phyloP scores from a whole-genome alignment of 1,140 invertebrate genomes.

The Lepidurus arcticus region DNA sequence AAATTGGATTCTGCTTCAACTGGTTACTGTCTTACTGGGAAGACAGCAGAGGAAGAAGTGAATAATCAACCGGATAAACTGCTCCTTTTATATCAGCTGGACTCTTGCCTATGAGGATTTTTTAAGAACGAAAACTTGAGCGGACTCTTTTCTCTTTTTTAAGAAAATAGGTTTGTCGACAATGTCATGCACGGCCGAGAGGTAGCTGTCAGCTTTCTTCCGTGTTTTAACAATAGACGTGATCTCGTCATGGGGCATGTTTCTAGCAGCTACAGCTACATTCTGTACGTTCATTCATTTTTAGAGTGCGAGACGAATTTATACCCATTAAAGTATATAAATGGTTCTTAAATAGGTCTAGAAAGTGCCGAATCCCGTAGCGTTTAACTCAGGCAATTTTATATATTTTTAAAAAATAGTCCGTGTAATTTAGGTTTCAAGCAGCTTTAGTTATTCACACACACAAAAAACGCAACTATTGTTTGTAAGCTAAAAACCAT shows the following conservation, averaged over 20 bases:
- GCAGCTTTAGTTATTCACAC: no score
- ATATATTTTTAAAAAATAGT: no score
- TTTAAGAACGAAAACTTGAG: not conserved
- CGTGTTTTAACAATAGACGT: constrained; percentile 14
- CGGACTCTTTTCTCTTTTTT: not conserved
- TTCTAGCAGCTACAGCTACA: no score
- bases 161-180: not conserved
- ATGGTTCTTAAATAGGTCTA: no score
- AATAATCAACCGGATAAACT: not conserved
- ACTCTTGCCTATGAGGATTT: not conserved
- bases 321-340: no score
- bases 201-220: not conserved
- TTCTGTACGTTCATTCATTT: no score
- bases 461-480: no score
- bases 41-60: constrained; percentile 17
- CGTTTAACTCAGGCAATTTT: no score
- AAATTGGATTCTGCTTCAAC: not conserved
- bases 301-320: no score
- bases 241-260: not conserved
- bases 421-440: no score
- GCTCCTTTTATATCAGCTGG: not conserved
- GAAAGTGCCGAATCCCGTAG: no score
- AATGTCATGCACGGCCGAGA: not conserved
- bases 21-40: constrained; percentile 15
- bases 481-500: no score